Conservation (phyloP, 2,113 vertebrate genomes). For the Mus musculus region DNA sequence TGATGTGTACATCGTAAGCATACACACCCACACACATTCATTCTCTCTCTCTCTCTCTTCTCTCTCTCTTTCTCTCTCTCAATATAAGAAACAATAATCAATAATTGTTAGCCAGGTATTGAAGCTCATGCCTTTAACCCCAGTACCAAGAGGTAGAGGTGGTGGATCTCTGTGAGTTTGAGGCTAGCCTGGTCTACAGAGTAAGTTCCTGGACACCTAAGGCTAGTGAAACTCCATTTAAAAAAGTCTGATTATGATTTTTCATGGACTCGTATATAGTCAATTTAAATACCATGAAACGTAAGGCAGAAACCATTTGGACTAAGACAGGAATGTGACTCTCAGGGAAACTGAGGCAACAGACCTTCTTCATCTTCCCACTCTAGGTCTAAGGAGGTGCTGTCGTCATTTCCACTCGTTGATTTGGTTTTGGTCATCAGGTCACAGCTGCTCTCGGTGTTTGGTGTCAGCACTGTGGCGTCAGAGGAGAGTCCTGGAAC, state of each 20-base stretch:
- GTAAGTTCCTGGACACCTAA: not conserved
- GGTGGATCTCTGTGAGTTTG: not conserved
- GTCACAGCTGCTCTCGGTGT: constrained; percentile 97
- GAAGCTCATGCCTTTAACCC: not conserved
- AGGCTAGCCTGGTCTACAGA: not conserved
- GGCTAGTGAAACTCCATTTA: not conserved
- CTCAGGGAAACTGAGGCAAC: not conserved
- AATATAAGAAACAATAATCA: not conserved
- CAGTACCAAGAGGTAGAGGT: not conserved
- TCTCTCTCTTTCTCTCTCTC: too few relatives aligned
- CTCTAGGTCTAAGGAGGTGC: constrained; percentile 96
- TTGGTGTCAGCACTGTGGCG: constrained; percentile 93
- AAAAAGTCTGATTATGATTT: constrained; percentile 37
- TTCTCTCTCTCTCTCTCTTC: too few relatives aligned
- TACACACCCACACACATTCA: too few relatives aligned
- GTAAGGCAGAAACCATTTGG: not conserved
- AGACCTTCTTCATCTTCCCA: constrained; percentile 99
- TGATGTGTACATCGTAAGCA: not conserved
- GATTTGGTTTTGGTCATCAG: constrained; percentile 97
- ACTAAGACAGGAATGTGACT: not conserved
- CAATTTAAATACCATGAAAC: constrained; percentile 37
- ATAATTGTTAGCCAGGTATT: not conserved
- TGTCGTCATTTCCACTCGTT: constrained; percentile 93
- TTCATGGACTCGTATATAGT: constrained; percentile 20
- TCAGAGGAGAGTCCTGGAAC: constrained; percentile 93